These are phyloP conservation scores for Drosophila funebris DNA, from an alignment of 1,140 invertebrate species.

Conservation along the genomic window DNA sequence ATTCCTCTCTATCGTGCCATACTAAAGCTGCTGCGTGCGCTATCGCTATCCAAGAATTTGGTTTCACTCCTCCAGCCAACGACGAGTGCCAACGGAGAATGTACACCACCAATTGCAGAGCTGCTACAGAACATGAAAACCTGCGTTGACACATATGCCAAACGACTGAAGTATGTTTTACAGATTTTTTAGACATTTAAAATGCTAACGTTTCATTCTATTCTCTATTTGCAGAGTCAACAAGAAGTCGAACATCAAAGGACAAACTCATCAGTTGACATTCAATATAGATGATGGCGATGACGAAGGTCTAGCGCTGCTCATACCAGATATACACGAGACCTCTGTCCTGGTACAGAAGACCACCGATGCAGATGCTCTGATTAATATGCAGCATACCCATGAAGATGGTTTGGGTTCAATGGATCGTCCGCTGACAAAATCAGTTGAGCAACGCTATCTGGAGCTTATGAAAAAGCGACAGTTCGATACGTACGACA, in stretches of 20 bases:
- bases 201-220: neutral
- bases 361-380: constrained; percentile 85
- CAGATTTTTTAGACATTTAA: too few species aligned
- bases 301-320: constrained; percentile 92
- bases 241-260: constrained; percentile 83
- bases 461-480: constrained; percentile 93
- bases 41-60: constrained; percentile 89
- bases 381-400: constrained; percentile 80
- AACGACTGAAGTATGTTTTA: constrained; percentile 89
- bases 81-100: constrained; percentile 64
- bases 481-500: constrained; percentile 96
- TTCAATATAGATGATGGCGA: constrained; percentile 85
- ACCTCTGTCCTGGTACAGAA: constrained; percentile 91
- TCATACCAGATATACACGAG: constrained; percentile 95
- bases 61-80: constrained; percentile 88
- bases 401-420: constrained; percentile 69
- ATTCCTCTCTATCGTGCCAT: constrained; percentile 95
- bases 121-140: constrained; percentile 94
- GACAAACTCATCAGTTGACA: constrained; percentile 81
- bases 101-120: constrained; percentile 86
- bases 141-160: constrained; percentile 95
- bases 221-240: constrained; percentile 71
- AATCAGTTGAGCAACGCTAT: constrained; percentile 90
- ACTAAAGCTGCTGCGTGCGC: constrained; percentile 91
- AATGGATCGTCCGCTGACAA: constrained; percentile 84